Percentiles rank a stretch among this genome's conserved stretches.
These are phyloP conservation scores for Sylvietta virens DNA, from an alignment of 2,113 vertebrate species.

Conservation along the genomic window DNA sequence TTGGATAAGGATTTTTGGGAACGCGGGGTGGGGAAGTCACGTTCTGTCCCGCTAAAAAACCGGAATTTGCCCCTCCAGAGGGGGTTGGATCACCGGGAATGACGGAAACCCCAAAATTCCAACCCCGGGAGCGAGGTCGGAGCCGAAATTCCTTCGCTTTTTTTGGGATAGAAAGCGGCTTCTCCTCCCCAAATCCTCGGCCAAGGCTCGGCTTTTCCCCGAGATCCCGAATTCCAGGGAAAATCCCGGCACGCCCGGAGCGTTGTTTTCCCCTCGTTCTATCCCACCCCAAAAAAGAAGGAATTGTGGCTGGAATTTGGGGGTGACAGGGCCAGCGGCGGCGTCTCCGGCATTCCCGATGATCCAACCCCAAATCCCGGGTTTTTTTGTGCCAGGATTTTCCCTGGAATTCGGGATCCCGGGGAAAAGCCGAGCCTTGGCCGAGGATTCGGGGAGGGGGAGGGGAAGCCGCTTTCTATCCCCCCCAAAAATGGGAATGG, in stretches of 20 bases:
- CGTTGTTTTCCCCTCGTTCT: too few species aligned
- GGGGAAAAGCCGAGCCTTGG: not conserved
- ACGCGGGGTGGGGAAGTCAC: too few species aligned
- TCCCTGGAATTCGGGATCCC: not conserved
- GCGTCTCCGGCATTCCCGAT: not conserved
- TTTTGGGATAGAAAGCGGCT: not conserved
- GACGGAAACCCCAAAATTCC: not conserved
- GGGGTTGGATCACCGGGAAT: not conserved
- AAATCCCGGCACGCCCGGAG: not conserved
- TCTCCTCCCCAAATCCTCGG: not conserved
- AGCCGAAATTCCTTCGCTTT: not conserved
- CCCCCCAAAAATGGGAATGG: not conserved
- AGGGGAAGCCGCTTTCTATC: too few species aligned
- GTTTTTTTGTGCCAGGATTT: too few species aligned
- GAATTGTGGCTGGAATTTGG: not conserved
- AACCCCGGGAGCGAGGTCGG: not conserved
- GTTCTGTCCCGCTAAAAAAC: not conserved
- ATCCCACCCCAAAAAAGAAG: not conserved
- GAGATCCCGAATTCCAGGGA: not conserved
- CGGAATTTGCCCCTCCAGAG: not conserved
- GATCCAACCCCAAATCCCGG: not conserved
- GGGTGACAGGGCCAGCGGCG: too few species aligned
- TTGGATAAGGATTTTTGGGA: not conserved
- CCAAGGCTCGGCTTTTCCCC: not conserved
- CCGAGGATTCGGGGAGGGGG: too few species aligned